Conservation (phyloP, 2,888 invertebrate genomes). For the Eretmocerus hayati region DNA sequence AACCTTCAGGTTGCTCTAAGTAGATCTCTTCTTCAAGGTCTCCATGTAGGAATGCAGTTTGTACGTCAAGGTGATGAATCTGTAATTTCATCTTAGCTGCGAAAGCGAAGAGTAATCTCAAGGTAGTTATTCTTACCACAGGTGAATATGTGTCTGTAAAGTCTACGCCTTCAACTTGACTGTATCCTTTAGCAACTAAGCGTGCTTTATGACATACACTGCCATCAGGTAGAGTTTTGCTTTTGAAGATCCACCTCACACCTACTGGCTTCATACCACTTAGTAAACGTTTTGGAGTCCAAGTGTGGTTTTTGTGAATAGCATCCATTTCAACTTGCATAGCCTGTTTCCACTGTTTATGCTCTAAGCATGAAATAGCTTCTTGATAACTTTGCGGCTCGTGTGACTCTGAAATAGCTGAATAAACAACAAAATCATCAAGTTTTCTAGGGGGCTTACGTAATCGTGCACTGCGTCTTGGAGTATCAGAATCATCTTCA, state of each 20-base stretch:
- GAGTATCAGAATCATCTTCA: neutral
- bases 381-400: no score
- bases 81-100: neutral
- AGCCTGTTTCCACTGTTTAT: neutral
- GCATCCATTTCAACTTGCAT: neutral
- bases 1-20: conserved; percentile 6
- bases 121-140: no score
- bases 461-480: neutral
- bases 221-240: neutral
- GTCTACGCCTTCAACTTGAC: no score
- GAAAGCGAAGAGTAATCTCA: no score
- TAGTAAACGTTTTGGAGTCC: neutral
- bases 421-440: no score
- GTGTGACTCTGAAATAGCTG: no score
- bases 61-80: neutral
- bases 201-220: neutral
- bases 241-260: conserved; percentile 2
- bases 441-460: neutral
- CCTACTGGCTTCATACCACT: neutral
- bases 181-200: no score
- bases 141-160: no score
- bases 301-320: neutral
- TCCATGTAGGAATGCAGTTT: no score
- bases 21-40: conserved; percentile 10
- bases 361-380: no score